A percentile compares a stretch with the other conserved stretches of the same genome.
Evolutionary conservation across 2,113 vertebrate genomes (phyloP).

Genomic region (Datnioides undecimradiatus): DNA sequence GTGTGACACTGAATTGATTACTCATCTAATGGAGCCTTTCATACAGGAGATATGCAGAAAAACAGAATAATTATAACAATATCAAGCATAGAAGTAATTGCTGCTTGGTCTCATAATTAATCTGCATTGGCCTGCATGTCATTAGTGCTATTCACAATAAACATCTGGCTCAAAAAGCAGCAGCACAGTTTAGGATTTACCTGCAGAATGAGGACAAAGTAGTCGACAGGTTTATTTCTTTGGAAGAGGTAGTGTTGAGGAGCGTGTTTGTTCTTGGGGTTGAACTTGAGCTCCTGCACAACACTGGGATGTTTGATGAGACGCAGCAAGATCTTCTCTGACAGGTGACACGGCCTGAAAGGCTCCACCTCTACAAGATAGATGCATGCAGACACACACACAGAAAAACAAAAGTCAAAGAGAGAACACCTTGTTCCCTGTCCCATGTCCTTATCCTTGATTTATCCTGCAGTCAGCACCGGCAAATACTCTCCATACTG

Average conservation of each 20-base stretch:
- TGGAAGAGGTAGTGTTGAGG: conserved; percentile 94
- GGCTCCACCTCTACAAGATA: conserved; percentile 90
- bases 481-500: background rate
- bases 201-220: conserved; percentile 95
- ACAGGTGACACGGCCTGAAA: conserved; percentile 91
- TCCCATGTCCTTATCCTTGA: background rate
- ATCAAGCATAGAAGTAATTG: background rate
- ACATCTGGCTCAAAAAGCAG: background rate
- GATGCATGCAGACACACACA: conserved; percentile 15
- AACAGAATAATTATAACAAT: background rate
- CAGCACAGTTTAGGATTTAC: conserved; percentile 74
- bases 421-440: background rate
- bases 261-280: conserved; percentile 91
- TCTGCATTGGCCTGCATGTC: background rate
- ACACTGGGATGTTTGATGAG: conserved; percentile 94
- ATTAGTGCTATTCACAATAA: background rate
- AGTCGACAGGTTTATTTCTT: conserved; percentile 94
- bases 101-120: background rate
- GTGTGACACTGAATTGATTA: conserved; percentile 29
- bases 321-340: conserved; percentile 95
- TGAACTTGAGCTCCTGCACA: conserved; percentile 94
- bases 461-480: background rate
- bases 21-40: conserved; percentile 11
- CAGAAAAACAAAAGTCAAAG: background rate
- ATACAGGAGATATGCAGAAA: conserved; percentile 3